A percentile compares a stretch with the other conserved stretches of the same genome.
Conservation (phyloP, 2,888 invertebrate species). For the Lochmaea crataegi region DNA sequence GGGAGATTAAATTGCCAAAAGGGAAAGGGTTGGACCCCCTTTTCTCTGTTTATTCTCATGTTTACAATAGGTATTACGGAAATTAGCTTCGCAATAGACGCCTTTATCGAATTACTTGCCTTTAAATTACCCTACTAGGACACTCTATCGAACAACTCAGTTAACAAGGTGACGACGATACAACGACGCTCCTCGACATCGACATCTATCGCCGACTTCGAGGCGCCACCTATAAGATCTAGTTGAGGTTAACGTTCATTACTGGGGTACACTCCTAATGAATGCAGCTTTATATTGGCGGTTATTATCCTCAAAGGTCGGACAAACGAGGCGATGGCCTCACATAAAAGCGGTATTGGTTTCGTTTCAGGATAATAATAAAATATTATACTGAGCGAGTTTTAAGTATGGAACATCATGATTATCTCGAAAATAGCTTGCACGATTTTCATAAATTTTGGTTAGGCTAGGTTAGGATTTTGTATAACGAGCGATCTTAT, state of each 20-base stretch:
- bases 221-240: slow-evolving; percentile 26
- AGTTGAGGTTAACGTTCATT: slow-evolving; percentile 29
- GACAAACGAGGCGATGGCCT: not conserved
- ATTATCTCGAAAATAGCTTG: too few species aligned
- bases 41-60: slow-evolving; percentile 52
- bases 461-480: too few species aligned
- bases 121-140: slow-evolving; percentile 41
- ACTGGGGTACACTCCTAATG: slow-evolving; percentile 7
- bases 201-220: not conserved
- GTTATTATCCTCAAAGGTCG: slow-evolving; percentile 5
- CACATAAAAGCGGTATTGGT: too few species aligned
- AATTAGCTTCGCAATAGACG: slow-evolving; percentile 52
- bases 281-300: slow-evolving; percentile 9
- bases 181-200: slow-evolving; percentile 14
- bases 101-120: slow-evolving; percentile 46
- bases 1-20: slow-evolving; percentile 55
- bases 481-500: too few species aligned
- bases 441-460: too few species aligned
- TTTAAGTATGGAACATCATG: too few species aligned
- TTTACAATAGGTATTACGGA: slow-evolving; percentile 52
- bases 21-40: slow-evolving; percentile 50
- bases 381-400: too few species aligned
- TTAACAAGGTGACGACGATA: slow-evolving; percentile 34
- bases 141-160: slow-evolving; percentile 30
- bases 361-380: too few species aligned